phyloP scores from a whole-genome alignment of 2,888 invertebrate genomes.

The Ceraclea dissimilis region DNA sequence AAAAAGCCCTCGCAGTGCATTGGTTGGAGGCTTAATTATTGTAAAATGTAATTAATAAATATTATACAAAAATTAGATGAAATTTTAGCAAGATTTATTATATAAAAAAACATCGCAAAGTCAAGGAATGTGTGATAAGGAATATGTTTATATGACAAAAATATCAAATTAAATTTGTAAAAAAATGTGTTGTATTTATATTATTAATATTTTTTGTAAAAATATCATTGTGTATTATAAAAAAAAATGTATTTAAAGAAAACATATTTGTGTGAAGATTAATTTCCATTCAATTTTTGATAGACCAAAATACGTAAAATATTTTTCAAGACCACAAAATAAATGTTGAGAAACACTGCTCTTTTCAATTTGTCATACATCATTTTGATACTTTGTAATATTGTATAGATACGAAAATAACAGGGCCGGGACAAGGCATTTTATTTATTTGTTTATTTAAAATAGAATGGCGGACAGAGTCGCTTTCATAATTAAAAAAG shows the following conservation, averaged over 20 bases:
- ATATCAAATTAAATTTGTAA: conserved; percentile 1
- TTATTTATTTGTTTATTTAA: no score
- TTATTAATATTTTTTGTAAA: no score
- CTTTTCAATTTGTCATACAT: neutral
- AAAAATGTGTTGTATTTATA: neutral
- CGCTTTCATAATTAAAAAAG: no score
- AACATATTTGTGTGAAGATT: neutral
- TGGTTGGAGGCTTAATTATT: no score
- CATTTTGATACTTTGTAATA: no score
- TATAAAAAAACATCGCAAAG: conserved; percentile 8
- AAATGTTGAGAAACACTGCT: neutral
- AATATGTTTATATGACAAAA: conserved; percentile 2
- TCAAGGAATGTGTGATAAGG: conserved; percentile 18
- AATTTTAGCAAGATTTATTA: neutral
- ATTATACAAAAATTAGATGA: neutral
- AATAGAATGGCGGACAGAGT: no score
- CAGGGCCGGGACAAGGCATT: no score
- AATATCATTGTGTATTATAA: neutral
- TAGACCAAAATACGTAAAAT: neutral
- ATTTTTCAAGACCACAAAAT: neutral
- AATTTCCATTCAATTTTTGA: no score
- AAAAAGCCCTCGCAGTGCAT: no score
- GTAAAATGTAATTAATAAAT: neutral
- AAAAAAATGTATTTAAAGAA: neutral
- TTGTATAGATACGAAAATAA: no score